Conservation (phyloP, 1,140 invertebrate species). For the Danaus plexippus region DNA sequence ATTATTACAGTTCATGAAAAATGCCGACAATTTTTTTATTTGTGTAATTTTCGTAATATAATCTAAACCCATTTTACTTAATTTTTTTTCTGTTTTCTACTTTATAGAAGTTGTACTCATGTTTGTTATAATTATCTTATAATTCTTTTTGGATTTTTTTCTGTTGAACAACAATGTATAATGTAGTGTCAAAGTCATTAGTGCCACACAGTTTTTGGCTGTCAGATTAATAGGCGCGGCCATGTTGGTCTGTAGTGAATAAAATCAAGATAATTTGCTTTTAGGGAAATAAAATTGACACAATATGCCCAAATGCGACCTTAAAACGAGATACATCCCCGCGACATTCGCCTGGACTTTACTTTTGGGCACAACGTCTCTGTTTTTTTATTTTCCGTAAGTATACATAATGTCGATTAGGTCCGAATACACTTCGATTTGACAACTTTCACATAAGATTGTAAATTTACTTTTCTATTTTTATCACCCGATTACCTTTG, state of each 20-base stretch:
- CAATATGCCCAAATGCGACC: constrained; percentile 94
- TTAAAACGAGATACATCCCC: constrained; percentile 94
- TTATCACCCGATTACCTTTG: constrained; percentile 49
- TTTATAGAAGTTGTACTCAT: too few relatives aligned
- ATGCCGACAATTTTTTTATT: too few relatives aligned
- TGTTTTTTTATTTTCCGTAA: constrained; percentile 98
- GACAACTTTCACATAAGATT: constrained; percentile 66
- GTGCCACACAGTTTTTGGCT: constrained; percentile 45
- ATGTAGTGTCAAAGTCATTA: constrained; percentile 30
- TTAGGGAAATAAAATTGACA: constrained; percentile 70
- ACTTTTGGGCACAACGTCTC: constrained; percentile 88
- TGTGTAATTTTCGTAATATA: too few relatives aligned
- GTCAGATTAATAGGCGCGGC: constrained; percentile 74
- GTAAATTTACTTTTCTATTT: constrained; percentile 56
- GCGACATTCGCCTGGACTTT: constrained; percentile 96
- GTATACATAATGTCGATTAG: constrained; percentile 72
- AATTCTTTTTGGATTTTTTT: too few relatives aligned
- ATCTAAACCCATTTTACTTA: too few relatives aligned
- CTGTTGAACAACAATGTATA: constrained; percentile 5
- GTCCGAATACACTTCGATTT: constrained; percentile 62
- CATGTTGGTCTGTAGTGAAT: constrained; percentile 77
- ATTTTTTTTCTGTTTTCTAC: too few relatives aligned
- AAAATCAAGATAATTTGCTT: constrained; percentile 72
- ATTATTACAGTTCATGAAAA: too few relatives aligned
- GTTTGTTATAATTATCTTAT: too few relatives aligned